Percentiles rank a stretch among this genome's conserved stretches.
Conservation (phyloP, 1,140 invertebrate genomes). For the Paramacrobiotus metropolitanus region DNA sequence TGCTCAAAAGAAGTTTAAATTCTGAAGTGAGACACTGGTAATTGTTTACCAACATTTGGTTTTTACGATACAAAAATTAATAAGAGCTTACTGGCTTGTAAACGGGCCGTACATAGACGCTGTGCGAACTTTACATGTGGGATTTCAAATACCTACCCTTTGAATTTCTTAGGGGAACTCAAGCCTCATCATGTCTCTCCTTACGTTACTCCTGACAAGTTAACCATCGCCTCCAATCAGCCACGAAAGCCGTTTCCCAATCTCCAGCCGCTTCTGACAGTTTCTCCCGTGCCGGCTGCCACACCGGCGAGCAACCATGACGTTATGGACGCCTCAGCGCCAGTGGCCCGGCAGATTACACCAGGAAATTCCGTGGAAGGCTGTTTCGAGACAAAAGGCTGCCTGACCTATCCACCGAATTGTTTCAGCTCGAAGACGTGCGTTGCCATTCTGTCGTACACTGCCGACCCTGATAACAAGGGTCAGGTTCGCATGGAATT, state of each 20-base stretch:
- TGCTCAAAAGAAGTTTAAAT: too few relatives aligned
- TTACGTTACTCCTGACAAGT: not conserved
- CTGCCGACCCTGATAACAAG: not conserved
- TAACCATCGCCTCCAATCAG: not conserved
- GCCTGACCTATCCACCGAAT: not conserved
- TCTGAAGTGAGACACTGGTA: too few relatives aligned
- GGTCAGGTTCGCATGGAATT: not conserved
- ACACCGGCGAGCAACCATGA: too few relatives aligned
- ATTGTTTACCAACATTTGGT: too few relatives aligned
- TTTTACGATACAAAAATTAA: too few relatives aligned
- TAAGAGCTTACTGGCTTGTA: too few relatives aligned
- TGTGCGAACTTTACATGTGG: too few relatives aligned
- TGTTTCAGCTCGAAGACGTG: not conserved
- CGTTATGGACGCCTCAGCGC: too few relatives aligned
- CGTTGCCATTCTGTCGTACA: not conserved
- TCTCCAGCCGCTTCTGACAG: not conserved
- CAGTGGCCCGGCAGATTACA: too few relatives aligned
- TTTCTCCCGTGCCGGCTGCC: not conserved
- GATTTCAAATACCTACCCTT: not conserved
- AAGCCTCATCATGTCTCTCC: not conserved
- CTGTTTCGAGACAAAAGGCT: not conserved
- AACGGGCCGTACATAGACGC: too few relatives aligned
- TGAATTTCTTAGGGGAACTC: not conserved
- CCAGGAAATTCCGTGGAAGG: not conserved
- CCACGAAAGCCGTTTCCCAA: not conserved